Conservation (phyloP, 2,113 vertebrate species). For the Phalacrocorax pelagicus region DNA sequence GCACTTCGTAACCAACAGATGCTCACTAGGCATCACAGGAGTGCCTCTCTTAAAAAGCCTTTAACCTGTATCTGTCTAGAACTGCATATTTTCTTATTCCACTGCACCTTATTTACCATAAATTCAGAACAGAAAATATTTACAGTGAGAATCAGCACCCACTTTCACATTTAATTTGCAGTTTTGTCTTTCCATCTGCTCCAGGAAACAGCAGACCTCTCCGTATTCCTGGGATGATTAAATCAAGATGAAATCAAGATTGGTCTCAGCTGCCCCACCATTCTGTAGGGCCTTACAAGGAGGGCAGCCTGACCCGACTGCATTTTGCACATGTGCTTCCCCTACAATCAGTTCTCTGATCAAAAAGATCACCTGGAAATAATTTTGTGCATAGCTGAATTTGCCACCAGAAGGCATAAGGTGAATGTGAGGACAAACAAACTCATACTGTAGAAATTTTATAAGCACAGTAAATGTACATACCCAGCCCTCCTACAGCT, state of each 20-base stretch:
- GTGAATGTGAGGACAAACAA: not conserved
- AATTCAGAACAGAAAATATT: slow-evolving; percentile 7
- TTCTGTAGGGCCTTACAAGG: not conserved
- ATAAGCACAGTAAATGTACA: not conserved
- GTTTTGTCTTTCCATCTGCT: not conserved
- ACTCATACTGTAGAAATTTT: not conserved
- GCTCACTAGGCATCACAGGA: not conserved
- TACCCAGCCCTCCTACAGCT: not conserved
- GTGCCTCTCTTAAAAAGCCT: not conserved
- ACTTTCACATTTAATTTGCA: slow-evolving; percentile 9
- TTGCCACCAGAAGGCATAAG: not conserved
- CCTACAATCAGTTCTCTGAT: not conserved
- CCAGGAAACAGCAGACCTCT: not conserved
- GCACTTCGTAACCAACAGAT: not conserved
- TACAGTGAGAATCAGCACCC: not conserved
- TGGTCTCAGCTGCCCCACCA: not conserved
- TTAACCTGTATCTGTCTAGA: not conserved
- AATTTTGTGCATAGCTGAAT: not conserved
- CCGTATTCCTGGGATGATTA: not conserved
- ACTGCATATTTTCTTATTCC: not conserved
- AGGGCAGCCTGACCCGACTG: not conserved
- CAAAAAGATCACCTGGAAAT: slow-evolving; percentile 26
- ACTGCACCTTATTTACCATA: not conserved
- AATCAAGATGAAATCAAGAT: slow-evolving; percentile 11
- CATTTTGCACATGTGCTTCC: not conserved